Evolutionary conservation across 2,888 invertebrate genomes (phyloP).

Genomic region (Drosophila demipolita): DNA sequence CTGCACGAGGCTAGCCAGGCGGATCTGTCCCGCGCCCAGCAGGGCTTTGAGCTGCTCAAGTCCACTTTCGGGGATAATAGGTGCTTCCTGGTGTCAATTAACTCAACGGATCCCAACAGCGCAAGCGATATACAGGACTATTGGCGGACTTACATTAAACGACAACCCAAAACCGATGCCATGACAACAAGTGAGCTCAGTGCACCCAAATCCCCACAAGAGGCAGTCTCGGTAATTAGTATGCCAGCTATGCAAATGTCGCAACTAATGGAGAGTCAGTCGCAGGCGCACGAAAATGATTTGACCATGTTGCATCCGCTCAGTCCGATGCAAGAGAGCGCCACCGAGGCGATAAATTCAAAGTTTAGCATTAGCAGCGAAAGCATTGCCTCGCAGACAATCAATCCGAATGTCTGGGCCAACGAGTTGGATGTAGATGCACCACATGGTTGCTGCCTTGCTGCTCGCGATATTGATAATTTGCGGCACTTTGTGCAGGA

Average conservation of each 20-base stretch:
- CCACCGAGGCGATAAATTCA: constrained; percentile 86
- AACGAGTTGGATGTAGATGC: constrained; percentile 86
- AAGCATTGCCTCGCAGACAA: constrained; percentile 86
- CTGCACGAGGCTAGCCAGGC: constrained; percentile 91
- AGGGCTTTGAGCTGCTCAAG: constrained; percentile 93
- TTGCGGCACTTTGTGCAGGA: constrained; percentile 94
- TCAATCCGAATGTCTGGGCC: constrained; percentile 87
- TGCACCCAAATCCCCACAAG: constrained; percentile 87
- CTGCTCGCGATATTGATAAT: constrained; percentile 93
- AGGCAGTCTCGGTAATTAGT: constrained; percentile 85
- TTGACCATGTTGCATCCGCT: constrained; percentile 89
- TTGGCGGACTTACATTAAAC: constrained; percentile 92
- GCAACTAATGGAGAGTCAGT: constrained; percentile 56
- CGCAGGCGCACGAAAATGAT: constrained; percentile 72
- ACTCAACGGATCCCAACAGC: constrained; percentile 89
- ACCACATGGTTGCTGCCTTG: constrained; percentile 91
- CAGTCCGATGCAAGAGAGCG: constrained; percentile 89
- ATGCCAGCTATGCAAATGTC: constrained; percentile 83
- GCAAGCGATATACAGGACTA: constrained; percentile 90
- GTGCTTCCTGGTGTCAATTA: constrained; percentile 95
- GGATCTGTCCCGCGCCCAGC: constrained; percentile 92
- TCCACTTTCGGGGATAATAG: constrained; percentile 93
- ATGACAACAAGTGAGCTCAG: constrained; percentile 85
- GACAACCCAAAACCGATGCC: constrained; percentile 86
- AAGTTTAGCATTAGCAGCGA: constrained; percentile 86